These are phyloP conservation scores for Gavialis gangeticus DNA, from an alignment of 2,113 vertebrate genomes.

Conservation along the genomic window DNA sequence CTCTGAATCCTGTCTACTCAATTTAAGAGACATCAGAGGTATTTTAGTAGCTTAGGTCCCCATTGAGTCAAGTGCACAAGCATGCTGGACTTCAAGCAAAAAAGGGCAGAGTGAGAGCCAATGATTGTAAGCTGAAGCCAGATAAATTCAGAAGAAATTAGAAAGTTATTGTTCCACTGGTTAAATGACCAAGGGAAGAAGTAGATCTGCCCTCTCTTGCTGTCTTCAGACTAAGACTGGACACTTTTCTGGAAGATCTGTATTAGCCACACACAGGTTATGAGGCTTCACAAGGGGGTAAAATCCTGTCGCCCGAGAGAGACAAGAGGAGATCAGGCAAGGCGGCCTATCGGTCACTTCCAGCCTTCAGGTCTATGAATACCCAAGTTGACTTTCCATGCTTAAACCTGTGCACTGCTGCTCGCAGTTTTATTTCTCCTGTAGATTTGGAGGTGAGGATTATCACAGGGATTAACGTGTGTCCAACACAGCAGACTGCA, in stretches of 20 bases:
- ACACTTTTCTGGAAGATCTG: background rate
- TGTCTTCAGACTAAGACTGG: background rate
- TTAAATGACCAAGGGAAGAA: background rate
- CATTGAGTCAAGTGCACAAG: background rate
- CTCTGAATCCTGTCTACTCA: background rate
- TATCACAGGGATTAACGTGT: no score
- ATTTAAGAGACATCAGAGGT: background rate
- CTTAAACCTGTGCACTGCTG: background rate
- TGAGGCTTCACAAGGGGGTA: background rate
- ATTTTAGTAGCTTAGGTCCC: background rate
- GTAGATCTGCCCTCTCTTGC: background rate
- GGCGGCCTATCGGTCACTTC: no score
- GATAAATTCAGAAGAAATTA: background rate
- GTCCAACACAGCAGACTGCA: rapidly evolving
- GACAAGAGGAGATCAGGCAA: background rate
- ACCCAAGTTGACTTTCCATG: background rate
- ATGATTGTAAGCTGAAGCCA: background rate
- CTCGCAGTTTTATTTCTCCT: no score
- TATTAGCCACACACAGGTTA: background rate
- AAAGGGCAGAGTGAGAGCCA: background rate
- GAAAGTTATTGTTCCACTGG: no score
- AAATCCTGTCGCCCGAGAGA: background rate
- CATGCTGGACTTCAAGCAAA: background rate
- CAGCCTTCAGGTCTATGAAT: background rate
- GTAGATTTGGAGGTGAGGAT: background rate